A percentile compares a stretch with the other conserved stretches of the same genome.
Conservation (phyloP, 2,113 vertebrate genomes). For the Hemibagrus wyckioides region DNA sequence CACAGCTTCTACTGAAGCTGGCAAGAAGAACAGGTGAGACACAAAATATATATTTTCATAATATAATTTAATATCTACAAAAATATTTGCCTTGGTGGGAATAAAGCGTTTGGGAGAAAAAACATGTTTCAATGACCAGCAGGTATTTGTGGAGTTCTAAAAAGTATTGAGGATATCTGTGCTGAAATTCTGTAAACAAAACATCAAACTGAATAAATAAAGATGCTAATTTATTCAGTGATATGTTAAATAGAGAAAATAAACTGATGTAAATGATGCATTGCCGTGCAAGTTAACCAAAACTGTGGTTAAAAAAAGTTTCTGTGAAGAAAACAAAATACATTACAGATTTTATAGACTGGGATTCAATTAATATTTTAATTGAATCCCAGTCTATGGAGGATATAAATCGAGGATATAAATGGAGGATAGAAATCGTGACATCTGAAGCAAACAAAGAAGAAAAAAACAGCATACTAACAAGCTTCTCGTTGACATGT, state of each 20-base stretch:
- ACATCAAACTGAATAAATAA: neutral
- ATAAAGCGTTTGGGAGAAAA: neutral
- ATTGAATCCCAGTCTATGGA: too few species aligned
- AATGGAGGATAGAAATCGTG: neutral
- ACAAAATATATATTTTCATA: neutral
- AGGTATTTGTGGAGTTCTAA: neutral
- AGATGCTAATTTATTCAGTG: neutral
- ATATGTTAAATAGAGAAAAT: neutral
- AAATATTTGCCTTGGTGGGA: neutral
- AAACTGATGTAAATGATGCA: neutral
- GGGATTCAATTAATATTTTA: neutral
- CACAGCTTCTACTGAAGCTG: neutral
- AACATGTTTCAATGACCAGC: neutral
- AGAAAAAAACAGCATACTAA: neutral
- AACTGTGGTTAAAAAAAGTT: neutral
- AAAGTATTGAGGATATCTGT: neutral
- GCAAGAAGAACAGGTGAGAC: neutral
- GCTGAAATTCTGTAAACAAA: neutral
- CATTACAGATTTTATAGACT: neutral
- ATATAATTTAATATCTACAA: neutral
- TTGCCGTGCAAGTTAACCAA: neutral
- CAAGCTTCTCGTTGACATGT: neutral
- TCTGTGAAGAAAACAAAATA: neutral
- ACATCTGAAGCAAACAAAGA: neutral
- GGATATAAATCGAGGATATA: neutral